Percentiles rank a stretch among this genome's conserved stretches.
Evolutionary conservation across 2,113 vertebrate genomes (phyloP).

Genomic region (Corvus hawaiiensis): DNA sequence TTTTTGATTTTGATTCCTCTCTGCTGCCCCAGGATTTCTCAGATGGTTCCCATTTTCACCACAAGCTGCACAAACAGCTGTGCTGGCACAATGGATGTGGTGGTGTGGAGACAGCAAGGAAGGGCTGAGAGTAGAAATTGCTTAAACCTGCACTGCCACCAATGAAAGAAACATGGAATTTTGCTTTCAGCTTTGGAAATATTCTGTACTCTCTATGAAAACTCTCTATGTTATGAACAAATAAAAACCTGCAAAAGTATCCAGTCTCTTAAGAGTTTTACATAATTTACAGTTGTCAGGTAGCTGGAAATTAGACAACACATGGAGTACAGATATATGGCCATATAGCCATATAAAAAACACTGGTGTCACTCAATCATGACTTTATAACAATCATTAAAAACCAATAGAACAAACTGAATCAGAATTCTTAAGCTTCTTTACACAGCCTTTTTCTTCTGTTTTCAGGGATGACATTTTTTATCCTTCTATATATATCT

Average conservation of each 20-base stretch:
- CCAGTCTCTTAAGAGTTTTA: not conserved
- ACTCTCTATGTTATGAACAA: not conserved
- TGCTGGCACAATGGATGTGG: not conserved
- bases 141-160: not conserved
- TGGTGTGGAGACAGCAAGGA: not conserved
- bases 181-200: not conserved
- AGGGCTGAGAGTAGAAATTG: not conserved
- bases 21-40: not conserved
- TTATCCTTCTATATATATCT: not conserved
- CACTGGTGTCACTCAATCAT: not conserved
- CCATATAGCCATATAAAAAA: not conserved
- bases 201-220: not conserved
- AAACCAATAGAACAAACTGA: not conserved
- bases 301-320: not conserved
- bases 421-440: not conserved
- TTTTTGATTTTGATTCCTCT: constrained; percentile 18
- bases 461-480: not conserved
- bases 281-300: not conserved
- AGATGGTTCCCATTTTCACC: constrained; percentile 10
- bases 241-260: not conserved
- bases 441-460: not conserved
- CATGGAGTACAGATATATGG: not conserved
- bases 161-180: not conserved
- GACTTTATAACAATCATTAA: not conserved
- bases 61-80: not conserved